Evolutionary conservation across 2,888 invertebrate genomes (phyloP), one percentile per base, ranked within the genome.

Genomic region (Disparrhopalites patrizii): DNA sequence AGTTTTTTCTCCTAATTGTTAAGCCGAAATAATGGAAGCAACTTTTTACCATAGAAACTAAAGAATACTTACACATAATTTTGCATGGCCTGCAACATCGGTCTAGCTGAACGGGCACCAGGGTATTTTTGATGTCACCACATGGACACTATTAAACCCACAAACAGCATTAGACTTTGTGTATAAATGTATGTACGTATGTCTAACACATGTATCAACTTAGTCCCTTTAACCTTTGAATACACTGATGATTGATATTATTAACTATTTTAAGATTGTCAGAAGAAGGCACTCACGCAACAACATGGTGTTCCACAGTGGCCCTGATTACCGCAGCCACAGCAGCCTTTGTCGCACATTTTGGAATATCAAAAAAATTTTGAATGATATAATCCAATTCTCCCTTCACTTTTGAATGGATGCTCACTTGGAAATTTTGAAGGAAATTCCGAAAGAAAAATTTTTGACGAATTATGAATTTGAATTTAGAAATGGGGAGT

Each of bases 251-350:
- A 23, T 25, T 50, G 10, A 15, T 10, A 50, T 50, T 50, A 13
- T 7, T 10, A 18, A 50, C 23, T 50, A 13, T 18, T 18, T 8
- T 7, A 50, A 10, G 18, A 20, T 50, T 28, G 2, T 25, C 13
- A 28, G 8, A 55, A 33, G 3, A n/a, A 5, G 18, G 36, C 25
- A 36, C 64, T 64, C 50, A 64, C 64, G 36, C 64, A 64, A 23
- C 64, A 64, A 36, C 64, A 64, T 33, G 64, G 64, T 23, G 64
- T 57, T 28, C 64, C 64, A 57, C 64, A 64, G 27, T 57, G 50
- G 13, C 64, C 64, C 2, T 31, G n/a, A 18, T 64, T 40, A 20
- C 64, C 64, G 25, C 10, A 31, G 5, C 64, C 64, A 28, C 64
- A 64, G 50, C 64, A 60, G 10, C 50, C 54, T 20, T 33, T 33